A percentile compares a stretch with the other conserved stretches of the same genome.
Evolutionary conservation across 92 coral and sea anemone genomes (phyloP).

Genomic region (Heliopora coerulea): DNA sequence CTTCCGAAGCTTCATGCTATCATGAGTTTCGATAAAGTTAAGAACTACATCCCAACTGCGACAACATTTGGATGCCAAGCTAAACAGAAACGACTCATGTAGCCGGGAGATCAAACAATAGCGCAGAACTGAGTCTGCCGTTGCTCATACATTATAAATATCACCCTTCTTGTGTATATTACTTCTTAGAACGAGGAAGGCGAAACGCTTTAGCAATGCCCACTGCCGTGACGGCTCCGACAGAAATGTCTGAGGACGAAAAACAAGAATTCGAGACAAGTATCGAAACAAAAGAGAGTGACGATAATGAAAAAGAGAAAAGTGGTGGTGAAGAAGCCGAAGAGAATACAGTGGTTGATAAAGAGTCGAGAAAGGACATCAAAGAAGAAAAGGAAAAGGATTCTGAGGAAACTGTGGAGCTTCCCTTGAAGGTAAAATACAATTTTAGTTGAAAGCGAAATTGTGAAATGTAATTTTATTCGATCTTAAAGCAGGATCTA

Average conservation of each 20-base stretch:
- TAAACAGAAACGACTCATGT: too few species aligned
- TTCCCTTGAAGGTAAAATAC: constrained; percentile 36
- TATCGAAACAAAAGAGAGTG: constrained; percentile 23
- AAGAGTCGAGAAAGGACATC: constrained; percentile 72
- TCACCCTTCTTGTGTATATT: too few species aligned
- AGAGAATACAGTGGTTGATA: constrained; percentile 52
- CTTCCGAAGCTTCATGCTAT: too few species aligned
- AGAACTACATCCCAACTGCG: too few species aligned
- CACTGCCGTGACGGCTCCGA: constrained; percentile 39
- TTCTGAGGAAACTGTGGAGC: constrained; percentile 67
- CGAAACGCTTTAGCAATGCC: constrained; percentile 76
- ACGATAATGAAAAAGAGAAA: constrained; percentile 47
- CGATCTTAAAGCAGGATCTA: too few species aligned
- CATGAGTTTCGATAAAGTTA: too few species aligned
- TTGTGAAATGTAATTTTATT: too few species aligned
- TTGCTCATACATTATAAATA: too few species aligned
- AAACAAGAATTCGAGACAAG: constrained; percentile 12
- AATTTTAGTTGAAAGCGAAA: too few species aligned
- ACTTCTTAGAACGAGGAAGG: constrained; percentile 83
- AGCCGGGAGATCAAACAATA: too few species aligned
- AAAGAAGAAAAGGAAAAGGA: constrained; percentile 69
- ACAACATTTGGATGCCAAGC: too few species aligned
- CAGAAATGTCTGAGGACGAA: constrained; percentile 5
- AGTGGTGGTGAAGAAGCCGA: constrained; percentile 37
- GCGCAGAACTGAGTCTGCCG: too few species aligned